phyloP scores from a whole-genome alignment of 2,888 invertebrate genomes.

The Zelleria hepariella region DNA sequence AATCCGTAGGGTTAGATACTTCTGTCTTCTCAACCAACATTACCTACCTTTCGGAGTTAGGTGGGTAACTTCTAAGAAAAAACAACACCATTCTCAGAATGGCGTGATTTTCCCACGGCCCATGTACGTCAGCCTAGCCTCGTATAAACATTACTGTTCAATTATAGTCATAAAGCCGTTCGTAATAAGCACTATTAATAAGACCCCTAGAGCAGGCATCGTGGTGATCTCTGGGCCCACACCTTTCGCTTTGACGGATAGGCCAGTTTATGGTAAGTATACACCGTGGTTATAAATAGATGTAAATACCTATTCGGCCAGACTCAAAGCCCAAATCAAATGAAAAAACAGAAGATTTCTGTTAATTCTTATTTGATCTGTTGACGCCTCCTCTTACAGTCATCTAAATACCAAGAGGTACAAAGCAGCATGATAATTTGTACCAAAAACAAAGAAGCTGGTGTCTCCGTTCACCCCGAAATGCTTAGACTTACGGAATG shows the following conservation, averaged over 20 bases:
- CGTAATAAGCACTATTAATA: neutral
- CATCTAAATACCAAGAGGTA: too few relatives aligned
- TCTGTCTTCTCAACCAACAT: too few relatives aligned
- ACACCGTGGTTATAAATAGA: neutral
- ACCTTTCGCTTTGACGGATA: neutral
- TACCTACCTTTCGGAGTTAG: too few relatives aligned
- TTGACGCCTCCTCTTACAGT: too few relatives aligned
- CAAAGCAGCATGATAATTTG: too few relatives aligned
- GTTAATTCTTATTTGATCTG: too few relatives aligned
- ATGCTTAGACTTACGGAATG: too few relatives aligned
- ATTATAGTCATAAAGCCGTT: neutral
- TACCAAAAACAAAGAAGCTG: too few relatives aligned
- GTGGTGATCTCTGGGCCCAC: neutral
- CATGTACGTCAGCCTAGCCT: slow-evolving; percentile 13
- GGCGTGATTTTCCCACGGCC: slow-evolving; percentile 37
- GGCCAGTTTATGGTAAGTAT: neutral
- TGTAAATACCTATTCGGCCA: neutral
- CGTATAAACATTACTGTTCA: neutral
- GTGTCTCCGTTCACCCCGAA: too few relatives aligned
- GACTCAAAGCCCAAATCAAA: too few relatives aligned
- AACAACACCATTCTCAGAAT: slow-evolving; percentile 29
- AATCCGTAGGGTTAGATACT: too few relatives aligned
- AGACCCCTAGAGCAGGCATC: neutral
- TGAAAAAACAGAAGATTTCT: too few relatives aligned
- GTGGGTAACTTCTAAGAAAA: slow-evolving; percentile 27